phyloP scores from a whole-genome alignment of 2,888 invertebrate species.

The Sabellastarte sp. region DNA sequence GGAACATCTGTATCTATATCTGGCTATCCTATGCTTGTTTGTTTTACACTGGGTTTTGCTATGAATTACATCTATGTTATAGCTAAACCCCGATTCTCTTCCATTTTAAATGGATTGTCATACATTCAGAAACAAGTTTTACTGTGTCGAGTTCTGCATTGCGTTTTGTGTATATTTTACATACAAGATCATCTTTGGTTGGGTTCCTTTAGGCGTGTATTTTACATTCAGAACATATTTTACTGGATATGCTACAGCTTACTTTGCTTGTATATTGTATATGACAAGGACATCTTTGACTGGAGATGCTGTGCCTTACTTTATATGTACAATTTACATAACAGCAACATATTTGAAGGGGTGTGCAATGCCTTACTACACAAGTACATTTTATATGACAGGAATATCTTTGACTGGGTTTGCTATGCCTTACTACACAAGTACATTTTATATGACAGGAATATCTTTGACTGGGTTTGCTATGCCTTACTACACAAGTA shows the following conservation, averaged over 20 bases:
- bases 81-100: too few relatives aligned
- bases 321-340: conserved; percentile 27
- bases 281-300: conserved; percentile 55
- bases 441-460: conserved; percentile 53
- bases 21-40: too few relatives aligned
- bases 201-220: too few relatives aligned
- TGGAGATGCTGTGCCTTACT: conserved; percentile 52
- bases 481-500: conserved; percentile 43
- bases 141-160: too few relatives aligned
- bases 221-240: conserved; percentile 58
- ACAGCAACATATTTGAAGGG: conserved; percentile 58
- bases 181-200: too few relatives aligned
- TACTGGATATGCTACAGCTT: conserved; percentile 54
- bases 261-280: conserved; percentile 36
- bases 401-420: conserved; percentile 58
- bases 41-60: too few relatives aligned
- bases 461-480: conserved; percentile 56
- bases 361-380: conserved; percentile 46
- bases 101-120: too few relatives aligned
- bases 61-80: too few relatives aligned
- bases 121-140: too few relatives aligned
- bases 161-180: too few relatives aligned
- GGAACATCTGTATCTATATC: too few relatives aligned
- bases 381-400: conserved; percentile 33
- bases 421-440: conserved; percentile 46